Evolutionary conservation across 2,113 vertebrate genomes (phyloP).

Genomic region (Microcebus ravelobensis): DNA sequence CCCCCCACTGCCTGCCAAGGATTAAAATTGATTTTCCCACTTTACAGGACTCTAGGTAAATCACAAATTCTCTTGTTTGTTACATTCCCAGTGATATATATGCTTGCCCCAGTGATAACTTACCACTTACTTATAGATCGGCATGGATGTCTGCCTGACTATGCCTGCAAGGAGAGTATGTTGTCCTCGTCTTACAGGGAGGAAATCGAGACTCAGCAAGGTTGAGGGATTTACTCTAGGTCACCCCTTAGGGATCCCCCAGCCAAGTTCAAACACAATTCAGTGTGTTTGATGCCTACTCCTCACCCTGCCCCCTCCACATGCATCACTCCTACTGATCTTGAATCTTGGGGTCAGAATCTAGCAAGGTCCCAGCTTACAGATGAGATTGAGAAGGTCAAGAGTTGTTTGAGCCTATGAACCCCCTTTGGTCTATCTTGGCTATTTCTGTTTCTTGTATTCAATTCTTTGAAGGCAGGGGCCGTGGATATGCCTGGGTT

Average conservation of each 20-base stretch:
- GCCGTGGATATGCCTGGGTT: background rate
- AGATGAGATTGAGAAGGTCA: background rate
- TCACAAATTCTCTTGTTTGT: background rate
- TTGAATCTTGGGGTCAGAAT: background rate
- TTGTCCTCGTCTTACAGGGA: background rate
- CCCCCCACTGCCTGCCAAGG: background rate
- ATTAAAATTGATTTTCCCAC: background rate
- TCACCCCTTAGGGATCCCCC: background rate
- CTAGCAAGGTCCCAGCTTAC: background rate
- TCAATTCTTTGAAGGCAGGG: background rate
- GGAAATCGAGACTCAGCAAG: background rate
- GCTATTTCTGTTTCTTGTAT: background rate
- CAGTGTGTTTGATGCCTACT: background rate
- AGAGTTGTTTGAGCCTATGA: background rate
- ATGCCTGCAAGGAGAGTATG: background rate
- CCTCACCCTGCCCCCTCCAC: too few relatives aligned
- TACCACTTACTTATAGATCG: background rate
- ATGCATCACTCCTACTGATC: background rate
- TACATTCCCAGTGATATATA: background rate
- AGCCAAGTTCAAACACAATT: background rate
- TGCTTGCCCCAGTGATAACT: background rate
- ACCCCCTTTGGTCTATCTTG: background rate
- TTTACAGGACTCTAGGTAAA: background rate
- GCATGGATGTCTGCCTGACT: background rate
- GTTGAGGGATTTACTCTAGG: background rate